phyloP scores from a whole-genome alignment of 2,113 vertebrate genomes.

The Clarias batrachus region DNA sequence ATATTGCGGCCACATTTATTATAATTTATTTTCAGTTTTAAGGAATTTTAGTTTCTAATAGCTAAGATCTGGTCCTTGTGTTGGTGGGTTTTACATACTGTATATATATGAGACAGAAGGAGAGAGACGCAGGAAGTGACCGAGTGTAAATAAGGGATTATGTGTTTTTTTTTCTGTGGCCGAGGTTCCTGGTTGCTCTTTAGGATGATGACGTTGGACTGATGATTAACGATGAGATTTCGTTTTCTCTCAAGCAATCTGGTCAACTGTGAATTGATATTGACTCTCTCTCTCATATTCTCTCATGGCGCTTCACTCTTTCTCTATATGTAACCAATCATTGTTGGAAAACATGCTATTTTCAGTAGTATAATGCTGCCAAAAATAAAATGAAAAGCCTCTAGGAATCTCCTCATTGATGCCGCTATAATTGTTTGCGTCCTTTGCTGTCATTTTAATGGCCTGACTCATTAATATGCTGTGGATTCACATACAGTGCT shows the following conservation, averaged over 20 bases:
- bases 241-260: conserved; percentile 54
- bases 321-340: neutral
- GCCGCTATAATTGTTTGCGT: neutral
- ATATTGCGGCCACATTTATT: neutral
- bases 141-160: neutral
- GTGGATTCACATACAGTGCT: conserved; percentile 5
- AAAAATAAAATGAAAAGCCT: conserved; percentile 5
- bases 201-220: conserved; percentile 16
- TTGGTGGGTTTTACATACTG: too few species aligned
- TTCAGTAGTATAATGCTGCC: neutral
- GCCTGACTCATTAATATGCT: neutral
- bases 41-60: too few species aligned
- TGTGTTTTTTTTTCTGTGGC: conserved; percentile 37
- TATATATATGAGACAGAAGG: neutral
- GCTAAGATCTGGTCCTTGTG: neutral
- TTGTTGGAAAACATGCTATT: neutral
- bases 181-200: conserved; percentile 42
- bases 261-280: conserved; percentile 29
- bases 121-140: neutral
- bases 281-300: neutral
- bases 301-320: neutral
- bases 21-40: too few species aligned
- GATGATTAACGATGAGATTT: conserved; percentile 51
- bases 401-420: neutral
- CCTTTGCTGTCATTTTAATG: neutral